These are phyloP conservation scores for Argyresthia albistria DNA, from an alignment of 2,888 invertebrate genomes.

Conservation along the genomic window DNA sequence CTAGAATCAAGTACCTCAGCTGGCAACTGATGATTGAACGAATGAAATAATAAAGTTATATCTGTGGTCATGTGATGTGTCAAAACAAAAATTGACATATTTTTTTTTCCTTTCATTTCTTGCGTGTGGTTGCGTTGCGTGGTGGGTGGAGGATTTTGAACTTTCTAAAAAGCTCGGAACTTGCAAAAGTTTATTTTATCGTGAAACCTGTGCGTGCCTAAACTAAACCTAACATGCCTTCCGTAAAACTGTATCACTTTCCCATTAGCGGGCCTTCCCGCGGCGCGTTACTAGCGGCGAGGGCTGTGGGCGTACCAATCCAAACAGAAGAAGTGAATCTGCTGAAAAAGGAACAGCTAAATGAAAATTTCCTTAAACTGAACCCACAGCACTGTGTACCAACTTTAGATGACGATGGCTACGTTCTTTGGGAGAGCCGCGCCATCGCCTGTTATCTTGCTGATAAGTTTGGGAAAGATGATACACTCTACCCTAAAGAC, in stretches of 20 bases:
- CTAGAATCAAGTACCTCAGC: too few species aligned
- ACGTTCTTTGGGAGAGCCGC: slow-evolving; percentile 77
- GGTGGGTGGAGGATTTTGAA: too few species aligned
- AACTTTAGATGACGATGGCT: slow-evolving; percentile 77
- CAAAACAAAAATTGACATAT: too few species aligned
- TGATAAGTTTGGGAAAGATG: slow-evolving; percentile 73
- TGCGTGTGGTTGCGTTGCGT: too few species aligned
- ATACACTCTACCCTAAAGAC: slow-evolving; percentile 74
- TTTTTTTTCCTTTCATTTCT: too few species aligned
- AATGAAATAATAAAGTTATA: too few species aligned
- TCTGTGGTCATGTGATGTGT: too few species aligned
- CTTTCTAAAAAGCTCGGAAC: too few species aligned
- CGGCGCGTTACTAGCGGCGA: slow-evolving; percentile 72
- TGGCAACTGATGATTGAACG: too few species aligned
- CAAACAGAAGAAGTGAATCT: slow-evolving; percentile 66
- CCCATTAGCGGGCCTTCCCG: slow-evolving; percentile 75
- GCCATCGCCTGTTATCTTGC: slow-evolving; percentile 77
- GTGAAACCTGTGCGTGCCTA: background rate
- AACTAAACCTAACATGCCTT: slow-evolving; percentile 15
- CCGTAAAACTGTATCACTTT: slow-evolving; percentile 71
- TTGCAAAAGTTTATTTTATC: too few species aligned
- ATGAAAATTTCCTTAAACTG: slow-evolving; percentile 69
- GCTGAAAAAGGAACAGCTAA: slow-evolving; percentile 72
- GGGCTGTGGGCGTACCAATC: slow-evolving; percentile 66
- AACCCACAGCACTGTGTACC: slow-evolving; percentile 80